Percentiles rank a stretch among this genome's conserved stretches.
phyloP scores from a whole-genome alignment of 2,797 vertebrate species.

The Sebastes cheni region DNA sequence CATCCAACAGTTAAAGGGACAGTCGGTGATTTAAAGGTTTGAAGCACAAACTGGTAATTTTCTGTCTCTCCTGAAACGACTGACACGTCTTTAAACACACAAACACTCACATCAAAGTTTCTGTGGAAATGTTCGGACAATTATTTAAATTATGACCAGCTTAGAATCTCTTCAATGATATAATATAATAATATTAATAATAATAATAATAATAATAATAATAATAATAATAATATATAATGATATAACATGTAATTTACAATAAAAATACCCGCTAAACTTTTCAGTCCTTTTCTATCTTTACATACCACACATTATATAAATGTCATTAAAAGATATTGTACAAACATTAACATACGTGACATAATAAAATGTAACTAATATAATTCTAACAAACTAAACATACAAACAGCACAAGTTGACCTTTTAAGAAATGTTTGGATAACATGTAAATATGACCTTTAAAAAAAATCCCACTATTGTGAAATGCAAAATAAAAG shows the following conservation, averaged over 20 bases:
- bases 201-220: too few species aligned
- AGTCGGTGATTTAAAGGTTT: background rate
- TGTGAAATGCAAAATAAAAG: conserved; percentile 46
- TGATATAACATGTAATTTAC: background rate
- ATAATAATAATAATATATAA: too few species aligned
- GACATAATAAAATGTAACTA: conserved; percentile 61
- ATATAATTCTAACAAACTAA: conserved; percentile 26
- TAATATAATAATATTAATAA: background rate
- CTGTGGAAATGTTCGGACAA: background rate
- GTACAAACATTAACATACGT: conserved; percentile 6
- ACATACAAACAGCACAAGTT: conserved; percentile 30
- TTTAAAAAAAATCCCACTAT: conserved; percentile 23
- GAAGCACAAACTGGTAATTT: background rate
- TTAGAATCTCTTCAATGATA: background rate
- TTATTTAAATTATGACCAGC: background rate
- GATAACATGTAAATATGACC: conserved; percentile 55
- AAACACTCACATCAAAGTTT: background rate
- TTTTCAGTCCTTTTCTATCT: background rate
- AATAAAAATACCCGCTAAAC: conserved; percentile 1
- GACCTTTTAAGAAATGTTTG: conserved; percentile 67
- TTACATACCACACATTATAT: background rate
- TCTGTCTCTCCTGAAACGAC: background rate
- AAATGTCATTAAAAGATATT: background rate
- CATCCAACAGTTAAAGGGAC: background rate
- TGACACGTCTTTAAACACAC: background rate